These are phyloP conservation scores for Hesperophylax magnus DNA, from an alignment of 1,140 invertebrate genomes.

Conservation along the genomic window DNA sequence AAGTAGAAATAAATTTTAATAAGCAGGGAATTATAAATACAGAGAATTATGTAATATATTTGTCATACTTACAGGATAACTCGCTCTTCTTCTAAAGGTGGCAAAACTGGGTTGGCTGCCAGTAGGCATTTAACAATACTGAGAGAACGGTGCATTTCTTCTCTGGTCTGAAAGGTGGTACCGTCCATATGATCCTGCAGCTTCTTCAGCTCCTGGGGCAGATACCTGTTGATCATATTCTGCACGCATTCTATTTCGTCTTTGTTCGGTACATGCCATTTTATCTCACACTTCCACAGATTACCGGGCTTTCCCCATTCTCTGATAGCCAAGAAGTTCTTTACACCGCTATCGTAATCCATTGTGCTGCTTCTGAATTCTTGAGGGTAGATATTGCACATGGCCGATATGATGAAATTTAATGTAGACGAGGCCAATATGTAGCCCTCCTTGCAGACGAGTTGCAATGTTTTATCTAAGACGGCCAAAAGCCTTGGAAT, in stretches of 20 bases:
- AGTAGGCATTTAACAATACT: constrained; percentile 69
- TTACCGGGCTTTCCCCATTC: constrained; percentile 86
- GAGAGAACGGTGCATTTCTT: constrained; percentile 63
- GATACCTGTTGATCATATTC: constrained; percentile 76
- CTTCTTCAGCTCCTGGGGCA: constrained; percentile 71
- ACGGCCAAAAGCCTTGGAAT: constrained; percentile 74
- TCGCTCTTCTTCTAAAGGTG: constrained; percentile 74
- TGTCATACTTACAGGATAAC: constrained; percentile 69
- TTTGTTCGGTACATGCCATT: constrained; percentile 83
- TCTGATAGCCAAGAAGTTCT: constrained; percentile 83
- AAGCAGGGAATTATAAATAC: too few species aligned
- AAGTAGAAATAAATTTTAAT: too few species aligned
- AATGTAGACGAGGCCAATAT: constrained; percentile 70
- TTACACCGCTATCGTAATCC: constrained; percentile 76
- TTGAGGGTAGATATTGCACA: constrained; percentile 71
- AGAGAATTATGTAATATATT: too few species aligned
- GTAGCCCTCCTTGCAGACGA: constrained; percentile 76
- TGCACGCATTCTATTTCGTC: constrained; percentile 79
- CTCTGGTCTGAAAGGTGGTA: constrained; percentile 61
- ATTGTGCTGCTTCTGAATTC: constrained; percentile 76
- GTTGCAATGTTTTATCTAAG: constrained; percentile 74
- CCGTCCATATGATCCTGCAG: constrained; percentile 70
- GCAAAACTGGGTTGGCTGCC: constrained; percentile 73
- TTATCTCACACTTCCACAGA: constrained; percentile 76
- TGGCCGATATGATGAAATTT: constrained; percentile 60